A percentile compares a stretch with the other conserved stretches of the same genome.
Evolutionary conservation across 2,888 invertebrate genomes (phyloP).

Genomic region (Machimus rusticus): DNA sequence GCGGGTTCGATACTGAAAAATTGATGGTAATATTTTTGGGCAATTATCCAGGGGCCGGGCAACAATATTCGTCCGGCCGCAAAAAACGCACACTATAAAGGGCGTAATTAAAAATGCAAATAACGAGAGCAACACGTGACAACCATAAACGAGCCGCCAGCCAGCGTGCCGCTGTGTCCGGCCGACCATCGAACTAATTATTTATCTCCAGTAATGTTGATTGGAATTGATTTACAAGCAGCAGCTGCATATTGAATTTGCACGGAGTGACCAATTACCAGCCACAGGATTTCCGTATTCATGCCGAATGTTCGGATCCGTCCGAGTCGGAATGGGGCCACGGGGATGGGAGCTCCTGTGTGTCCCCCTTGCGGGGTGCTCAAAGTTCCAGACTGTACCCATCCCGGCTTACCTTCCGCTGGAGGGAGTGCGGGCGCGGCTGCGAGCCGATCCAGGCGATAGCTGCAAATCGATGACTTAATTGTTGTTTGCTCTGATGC

Average conservation of each 20-base stretch:
- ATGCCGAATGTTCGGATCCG: neutral
- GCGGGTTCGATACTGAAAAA: conserved; percentile 48
- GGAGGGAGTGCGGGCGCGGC: neutral
- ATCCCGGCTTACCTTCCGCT: neutral
- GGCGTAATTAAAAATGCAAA: conserved; percentile 41
- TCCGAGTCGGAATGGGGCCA: neutral
- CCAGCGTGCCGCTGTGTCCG: neutral
- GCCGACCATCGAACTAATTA: conserved; percentile 24
- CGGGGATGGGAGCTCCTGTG: neutral
- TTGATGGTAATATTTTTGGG: conserved; percentile 5
- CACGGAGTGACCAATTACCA: conserved; percentile 43
- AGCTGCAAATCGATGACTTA: conserved; percentile 48
- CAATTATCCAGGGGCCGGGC: neutral
- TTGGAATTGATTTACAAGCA: conserved; percentile 47
- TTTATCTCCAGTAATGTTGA: conserved; percentile 44
- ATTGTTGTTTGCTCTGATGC: conserved; percentile 47
- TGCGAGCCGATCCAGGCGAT: neutral
- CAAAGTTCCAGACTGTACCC: neutral
- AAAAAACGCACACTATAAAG: conserved; percentile 2
- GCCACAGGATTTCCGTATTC: conserved; percentile 27
- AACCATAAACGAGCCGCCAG: neutral
- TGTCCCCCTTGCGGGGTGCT: neutral
- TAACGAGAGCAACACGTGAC: conserved; percentile 39
- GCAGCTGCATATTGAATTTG: conserved; percentile 44
- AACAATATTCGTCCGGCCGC: neutral